These are phyloP conservation scores for Odontocolon sp. DNA, from an alignment of 2,888 invertebrate species.

Conservation along the genomic window DNA sequence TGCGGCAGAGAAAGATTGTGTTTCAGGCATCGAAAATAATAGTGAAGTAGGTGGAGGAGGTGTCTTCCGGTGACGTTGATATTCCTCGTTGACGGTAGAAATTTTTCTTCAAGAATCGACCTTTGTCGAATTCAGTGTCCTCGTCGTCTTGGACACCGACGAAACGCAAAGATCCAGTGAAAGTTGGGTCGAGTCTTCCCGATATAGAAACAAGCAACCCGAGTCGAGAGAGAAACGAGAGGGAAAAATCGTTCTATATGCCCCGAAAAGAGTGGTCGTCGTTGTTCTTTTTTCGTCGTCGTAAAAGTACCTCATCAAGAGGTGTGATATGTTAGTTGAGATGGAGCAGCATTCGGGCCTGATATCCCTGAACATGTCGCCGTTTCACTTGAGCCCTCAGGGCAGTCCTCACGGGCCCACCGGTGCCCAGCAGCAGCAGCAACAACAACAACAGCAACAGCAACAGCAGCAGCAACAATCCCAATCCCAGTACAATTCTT, in stretches of 20 bases:
- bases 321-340: conserved; percentile 88
- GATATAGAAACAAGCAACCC: neutral
- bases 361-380: conserved; percentile 94
- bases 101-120: no score
- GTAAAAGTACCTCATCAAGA: conserved; percentile 36
- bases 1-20: neutral
- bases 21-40: conserved; percentile 15
- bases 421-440: conserved; percentile 76
- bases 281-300: neutral
- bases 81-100: neutral
- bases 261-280: conserved; percentile 40
- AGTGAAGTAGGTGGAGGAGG: no score
- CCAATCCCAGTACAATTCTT: conserved; percentile 80
- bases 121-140: neutral
- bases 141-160: neutral
- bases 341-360: conserved; percentile 94
- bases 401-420: conserved; percentile 84
- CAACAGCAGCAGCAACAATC: conserved; percentile 73
- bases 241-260: conserved; percentile 49
- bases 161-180: neutral
- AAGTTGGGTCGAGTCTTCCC: neutral
- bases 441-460: conserved; percentile 81
- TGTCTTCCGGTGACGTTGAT: neutral
- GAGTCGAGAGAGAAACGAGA: neutral
- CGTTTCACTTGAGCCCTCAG: conserved; percentile 90